Evolutionary conservation across 2,113 vertebrate species (phyloP), one percentile per base, ranked within the genome.

Genomic region (Centropus unirufus): DNA sequence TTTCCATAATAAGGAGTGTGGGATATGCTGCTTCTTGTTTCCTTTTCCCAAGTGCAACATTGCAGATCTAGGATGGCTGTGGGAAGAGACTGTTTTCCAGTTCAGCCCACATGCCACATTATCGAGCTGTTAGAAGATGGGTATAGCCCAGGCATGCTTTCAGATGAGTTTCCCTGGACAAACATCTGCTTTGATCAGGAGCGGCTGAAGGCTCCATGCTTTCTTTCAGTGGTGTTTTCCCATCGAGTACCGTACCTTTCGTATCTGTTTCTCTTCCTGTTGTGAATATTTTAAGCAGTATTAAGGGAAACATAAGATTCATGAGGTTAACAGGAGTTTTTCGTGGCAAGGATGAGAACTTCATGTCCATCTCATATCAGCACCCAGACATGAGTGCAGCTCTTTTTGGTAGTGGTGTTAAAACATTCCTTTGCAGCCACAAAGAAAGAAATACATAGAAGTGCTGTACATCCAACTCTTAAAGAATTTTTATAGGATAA

Each of bases 21-120:
- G 88, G 91, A 91, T 91, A 6, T 85, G 84, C 83, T 68, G 75
- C 87, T 93, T 67, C 91, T 91, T 88, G 79, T 88, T 63, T 57
- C 79, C 36, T 81, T 63, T n/a, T 81, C 79, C 79, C 64, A n/a
- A 68, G 46, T 12, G 77, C 51, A 57, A 72, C 26, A 1, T 9
- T 59, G 82, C 77, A 69, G 69, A 55, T 20, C 73, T 51, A 15
- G 44, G 47, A 14, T 3, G 5, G 61, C 87, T 67, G 78, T 90
- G 78, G 91, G 91, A 75, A 87, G 68, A 61, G 3, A 0, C 42
- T 29, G 57, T 11, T 76, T 70, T 52, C 72, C 76, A 69, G 66
- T 32, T 75, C 68, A 70, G 63, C 79, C 87, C 78, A n/a, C 82
- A 15, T 6, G 59, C 59, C 66, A 14, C 9, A 3, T 1, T 8